A percentile compares a stretch with the other conserved stretches of the same genome.
Evolutionary conservation across 2,113 vertebrate species (phyloP).

Genomic region (Xiphophorus hellerii): DNA sequence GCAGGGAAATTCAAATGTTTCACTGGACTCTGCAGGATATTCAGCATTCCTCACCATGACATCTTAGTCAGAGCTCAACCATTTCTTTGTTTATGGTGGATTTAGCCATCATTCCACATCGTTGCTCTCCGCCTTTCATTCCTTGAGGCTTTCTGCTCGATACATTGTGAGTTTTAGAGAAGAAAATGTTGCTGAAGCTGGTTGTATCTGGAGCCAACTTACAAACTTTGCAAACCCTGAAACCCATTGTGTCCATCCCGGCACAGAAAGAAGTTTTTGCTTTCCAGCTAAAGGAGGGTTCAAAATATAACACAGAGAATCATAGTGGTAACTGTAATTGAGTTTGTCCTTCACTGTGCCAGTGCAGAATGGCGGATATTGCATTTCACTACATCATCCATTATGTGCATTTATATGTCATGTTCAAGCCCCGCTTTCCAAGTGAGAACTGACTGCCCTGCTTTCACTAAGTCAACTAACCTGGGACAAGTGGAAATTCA

Average conservation of each 20-base stretch:
- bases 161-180: slow-evolving; percentile 20
- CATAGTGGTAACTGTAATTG: slow-evolving; percentile 46
- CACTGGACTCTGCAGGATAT: slow-evolving; percentile 40
- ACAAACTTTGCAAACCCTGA: slow-evolving; percentile 17
- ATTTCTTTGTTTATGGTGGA: slow-evolving; percentile 43
- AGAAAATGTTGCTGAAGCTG: slow-evolving; percentile 39
- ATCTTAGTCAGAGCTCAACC: slow-evolving; percentile 35
- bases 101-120: slow-evolving; percentile 42
- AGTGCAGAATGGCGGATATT: slow-evolving; percentile 59
- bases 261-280: not conserved
- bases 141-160: slow-evolving; percentile 32
- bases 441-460: slow-evolving; percentile 58
- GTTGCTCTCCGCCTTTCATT: slow-evolving; percentile 42
- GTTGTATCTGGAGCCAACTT: slow-evolving; percentile 49
- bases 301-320: slow-evolving; percentile 62
- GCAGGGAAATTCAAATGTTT: slow-evolving; percentile 41
- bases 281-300: slow-evolving; percentile 25
- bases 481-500: slow-evolving; percentile 59
- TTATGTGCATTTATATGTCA: slow-evolving; percentile 72
- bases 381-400: slow-evolving; percentile 68
- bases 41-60: slow-evolving; percentile 36
- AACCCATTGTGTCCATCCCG: slow-evolving; percentile 21
- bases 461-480: slow-evolving; percentile 48
- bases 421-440: slow-evolving; percentile 53
- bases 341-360: slow-evolving; percentile 37